phyloP scores from a whole-genome alignment of 2,113 vertebrate species.

The Gobiocypris rarus region DNA sequence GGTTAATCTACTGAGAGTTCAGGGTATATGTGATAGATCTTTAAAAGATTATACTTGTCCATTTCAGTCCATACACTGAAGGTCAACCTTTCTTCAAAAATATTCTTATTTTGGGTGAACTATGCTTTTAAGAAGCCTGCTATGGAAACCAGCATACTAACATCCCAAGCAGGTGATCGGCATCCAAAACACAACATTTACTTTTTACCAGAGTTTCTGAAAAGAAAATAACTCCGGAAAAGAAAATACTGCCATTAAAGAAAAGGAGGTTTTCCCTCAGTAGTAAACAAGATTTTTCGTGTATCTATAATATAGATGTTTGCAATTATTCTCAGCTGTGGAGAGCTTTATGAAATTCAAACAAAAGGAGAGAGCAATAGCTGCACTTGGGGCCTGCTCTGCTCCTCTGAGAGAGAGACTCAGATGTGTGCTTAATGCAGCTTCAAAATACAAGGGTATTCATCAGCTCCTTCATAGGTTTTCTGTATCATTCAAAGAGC shows the following conservation, averaged over 20 bases:
- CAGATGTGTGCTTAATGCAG: slow-evolving; percentile 41
- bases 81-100: too few relatives aligned
- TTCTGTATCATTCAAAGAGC: slow-evolving; percentile 12
- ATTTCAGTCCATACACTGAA: too few relatives aligned
- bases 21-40: too few relatives aligned
- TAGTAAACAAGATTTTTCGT: slow-evolving; percentile 56
- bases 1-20: too few relatives aligned
- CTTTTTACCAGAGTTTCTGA: not conserved
- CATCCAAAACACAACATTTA: not conserved
- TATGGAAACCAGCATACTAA: not conserved
- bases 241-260: slow-evolving; percentile 52
- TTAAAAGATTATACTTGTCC: too few relatives aligned
- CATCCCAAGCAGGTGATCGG: not conserved
- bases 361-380: slow-evolving; percentile 56
- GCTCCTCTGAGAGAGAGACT: slow-evolving; percentile 31
- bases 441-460: slow-evolving; percentile 39
- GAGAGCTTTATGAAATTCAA: slow-evolving; percentile 61
- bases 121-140: not conserved
- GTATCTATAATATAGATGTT: slow-evolving; percentile 68
- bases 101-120: too few relatives aligned
- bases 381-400: slow-evolving; percentile 47
- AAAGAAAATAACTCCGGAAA: slow-evolving; percentile 38
- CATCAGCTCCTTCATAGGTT: slow-evolving; percentile 32
- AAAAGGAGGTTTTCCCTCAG: slow-evolving; percentile 49
- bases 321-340: slow-evolving; percentile 64